phyloP scores from a whole-genome alignment of 2,888 invertebrate species.

The Lysandra coridon region DNA sequence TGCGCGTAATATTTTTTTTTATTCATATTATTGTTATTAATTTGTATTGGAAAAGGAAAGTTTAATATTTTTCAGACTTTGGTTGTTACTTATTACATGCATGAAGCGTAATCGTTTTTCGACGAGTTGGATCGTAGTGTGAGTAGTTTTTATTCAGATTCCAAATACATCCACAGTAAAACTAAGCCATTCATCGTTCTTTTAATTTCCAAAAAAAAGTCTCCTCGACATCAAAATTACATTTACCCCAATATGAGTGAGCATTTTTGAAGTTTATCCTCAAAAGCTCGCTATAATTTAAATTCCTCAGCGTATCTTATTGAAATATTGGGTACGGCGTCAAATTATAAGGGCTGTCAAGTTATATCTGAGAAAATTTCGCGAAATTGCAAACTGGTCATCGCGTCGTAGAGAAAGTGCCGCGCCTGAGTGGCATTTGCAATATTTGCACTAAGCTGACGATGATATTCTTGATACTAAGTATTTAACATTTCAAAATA shows the following conservation, averaged over 20 bases:
- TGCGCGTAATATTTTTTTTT: not conserved
- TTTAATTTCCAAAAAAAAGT: not conserved
- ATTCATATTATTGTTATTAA: not conserved
- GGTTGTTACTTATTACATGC: not conserved
- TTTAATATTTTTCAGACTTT: no score
- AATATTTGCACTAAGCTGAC: not conserved
- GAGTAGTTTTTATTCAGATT: no score
- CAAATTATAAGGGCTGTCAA: slow-evolving; percentile 1
- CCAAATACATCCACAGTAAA: not conserved
- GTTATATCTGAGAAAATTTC: not conserved
- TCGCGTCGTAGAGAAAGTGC: not conserved
- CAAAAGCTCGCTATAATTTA: not conserved
- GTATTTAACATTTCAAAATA: not conserved
- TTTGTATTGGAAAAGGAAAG: no score
- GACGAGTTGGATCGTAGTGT: no score
- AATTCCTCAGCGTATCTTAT: slow-evolving; percentile 4
- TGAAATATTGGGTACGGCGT: not conserved
- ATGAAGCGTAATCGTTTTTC: not conserved
- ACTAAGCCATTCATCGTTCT: not conserved
- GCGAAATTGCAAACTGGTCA: not conserved
- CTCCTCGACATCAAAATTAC: not conserved
- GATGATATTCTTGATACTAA: not conserved
- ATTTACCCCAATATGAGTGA: not conserved
- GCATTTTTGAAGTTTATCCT: not conserved
- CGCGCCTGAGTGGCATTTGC: not conserved